Conservation (phyloP, 2,888 invertebrate species). For the Dyspetes luteomarginatus region DNA sequence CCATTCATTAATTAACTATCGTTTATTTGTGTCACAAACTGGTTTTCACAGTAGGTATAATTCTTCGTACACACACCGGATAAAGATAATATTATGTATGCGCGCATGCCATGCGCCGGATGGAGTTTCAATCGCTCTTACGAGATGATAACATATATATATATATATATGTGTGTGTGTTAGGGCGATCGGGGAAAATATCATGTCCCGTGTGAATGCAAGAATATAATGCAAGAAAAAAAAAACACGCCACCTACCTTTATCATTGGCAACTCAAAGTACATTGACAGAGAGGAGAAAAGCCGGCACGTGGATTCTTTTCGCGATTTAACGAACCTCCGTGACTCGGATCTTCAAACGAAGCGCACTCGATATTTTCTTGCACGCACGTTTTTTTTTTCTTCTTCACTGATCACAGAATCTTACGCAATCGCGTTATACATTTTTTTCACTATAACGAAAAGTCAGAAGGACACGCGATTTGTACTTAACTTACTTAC, state of each 20-base stretch:
- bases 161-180: neutral
- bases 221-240: neutral
- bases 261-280: neutral
- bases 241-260: neutral
- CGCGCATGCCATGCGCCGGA: neutral
- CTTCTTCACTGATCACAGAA: slow-evolving; percentile 46
- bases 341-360: neutral
- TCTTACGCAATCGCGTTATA: slow-evolving; percentile 39
- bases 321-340: neutral
- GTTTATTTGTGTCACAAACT: neutral
- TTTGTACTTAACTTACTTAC: neutral
- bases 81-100: slow-evolving; percentile 19
- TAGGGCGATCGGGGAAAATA: neutral
- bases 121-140: neutral
- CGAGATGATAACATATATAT: neutral
- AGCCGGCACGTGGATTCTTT: neutral
- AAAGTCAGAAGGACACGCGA: slow-evolving; percentile 31
- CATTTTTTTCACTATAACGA: slow-evolving; percentile 28
- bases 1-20: slow-evolving; percentile 6
- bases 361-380: neutral
- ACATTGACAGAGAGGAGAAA: slow-evolving; percentile 38
- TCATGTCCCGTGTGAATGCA: neutral
- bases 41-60: neutral
- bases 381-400: neutral
- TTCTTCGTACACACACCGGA: neutral